A percentile compares a stretch with the other conserved stretches of the same genome.
phyloP scores from a whole-genome alignment of 2,797 vertebrate species.

The Myripristis jacobus region DNA sequence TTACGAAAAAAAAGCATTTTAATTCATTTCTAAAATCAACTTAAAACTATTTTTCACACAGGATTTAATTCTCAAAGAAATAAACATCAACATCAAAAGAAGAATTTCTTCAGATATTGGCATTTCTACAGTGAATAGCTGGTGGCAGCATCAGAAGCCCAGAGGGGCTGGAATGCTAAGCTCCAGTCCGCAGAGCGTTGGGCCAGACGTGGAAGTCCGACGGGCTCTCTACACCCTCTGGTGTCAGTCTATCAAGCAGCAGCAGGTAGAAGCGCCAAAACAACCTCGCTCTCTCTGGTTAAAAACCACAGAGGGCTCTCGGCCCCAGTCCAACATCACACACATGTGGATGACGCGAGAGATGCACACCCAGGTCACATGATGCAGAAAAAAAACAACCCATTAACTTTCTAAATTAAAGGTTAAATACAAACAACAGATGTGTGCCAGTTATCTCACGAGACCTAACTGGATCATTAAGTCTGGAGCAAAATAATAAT shows the following conservation, averaged over 20 bases:
- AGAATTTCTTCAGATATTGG: constrained; percentile 88
- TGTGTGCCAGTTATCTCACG: constrained; percentile 69
- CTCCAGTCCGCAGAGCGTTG: constrained; percentile 57
- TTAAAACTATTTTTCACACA: constrained; percentile 82
- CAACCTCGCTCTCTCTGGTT: constrained; percentile 39
- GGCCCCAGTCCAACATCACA: constrained; percentile 34
- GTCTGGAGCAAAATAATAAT: constrained; percentile 80
- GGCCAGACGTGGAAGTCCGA: constrained; percentile 49
- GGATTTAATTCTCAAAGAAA: constrained; percentile 81
- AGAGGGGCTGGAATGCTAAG: constrained; percentile 49
- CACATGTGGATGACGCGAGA: constrained; percentile 45
- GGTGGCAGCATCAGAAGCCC: constrained; percentile 90
- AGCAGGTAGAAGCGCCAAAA: constrained; percentile 71
- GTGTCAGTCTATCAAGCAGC: constrained; percentile 76
- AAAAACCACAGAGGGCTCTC: constrained; percentile 49
- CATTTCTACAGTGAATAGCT: constrained; percentile 97
- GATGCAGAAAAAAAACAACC: constrained; percentile 62
- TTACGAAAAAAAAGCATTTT: constrained; percentile 82
- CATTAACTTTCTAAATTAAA: constrained; percentile 77
- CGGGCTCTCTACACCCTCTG: constrained; percentile 50
- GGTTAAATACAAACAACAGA: constrained; percentile 78
- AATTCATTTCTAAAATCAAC: constrained; percentile 83
- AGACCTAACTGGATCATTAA: constrained; percentile 65
- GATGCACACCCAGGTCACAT: constrained; percentile 53
- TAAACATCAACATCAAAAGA: constrained; percentile 61